Evolutionary conservation across 2,888 invertebrate species (phyloP), one percentile per base, ranked within the genome.

Genomic region (Leptopilina drosophilae): DNA sequence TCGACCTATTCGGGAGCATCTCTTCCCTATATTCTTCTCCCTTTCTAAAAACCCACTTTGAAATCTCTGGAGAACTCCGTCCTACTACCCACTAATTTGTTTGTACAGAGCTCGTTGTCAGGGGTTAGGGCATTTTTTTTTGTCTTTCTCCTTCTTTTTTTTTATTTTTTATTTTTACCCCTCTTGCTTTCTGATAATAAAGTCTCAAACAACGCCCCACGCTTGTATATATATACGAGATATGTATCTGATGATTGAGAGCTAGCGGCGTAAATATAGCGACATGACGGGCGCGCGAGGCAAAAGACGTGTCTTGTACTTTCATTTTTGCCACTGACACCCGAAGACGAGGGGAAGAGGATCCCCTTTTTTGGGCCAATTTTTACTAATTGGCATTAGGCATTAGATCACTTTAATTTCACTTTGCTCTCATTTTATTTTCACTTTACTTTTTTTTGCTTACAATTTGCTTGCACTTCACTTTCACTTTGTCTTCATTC

Each of bases 311-410:
- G 42, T n/a, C 42, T 66, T 46, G 49, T 66, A 46, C 15, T 66
- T 66, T 66, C 15, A 42, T 46, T 66, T 66, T 42, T 66, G 14
- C 42, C 42, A 33, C 64, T 7, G 20, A 49, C 49, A 9, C 7
- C 42, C 6, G 42, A 8, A 42, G 7, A 42, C 6, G 42, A 42
- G 5, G 33, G 33, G 33, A 8, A 42, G 8, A 20, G 20, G 62
- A 15, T 77, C 76, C 77, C 75, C 80, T 78, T 80, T 69, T 64
- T 66, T 77, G 65, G 65, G 0, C 77, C 67, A 77, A 76, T 7
- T n/a, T 1, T n/a, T 59, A 15, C 59, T 59, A 59, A 59, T 59
- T 15, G 59, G 59, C 42, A 8, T 42, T 42, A 42, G 6, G 3
- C 6, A n/a, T 42, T 42, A 1, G 20, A 20, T 33, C 33, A 33